Conservation (phyloP, 2,113 vertebrate genomes). For the Myotis brandtii region DNA sequence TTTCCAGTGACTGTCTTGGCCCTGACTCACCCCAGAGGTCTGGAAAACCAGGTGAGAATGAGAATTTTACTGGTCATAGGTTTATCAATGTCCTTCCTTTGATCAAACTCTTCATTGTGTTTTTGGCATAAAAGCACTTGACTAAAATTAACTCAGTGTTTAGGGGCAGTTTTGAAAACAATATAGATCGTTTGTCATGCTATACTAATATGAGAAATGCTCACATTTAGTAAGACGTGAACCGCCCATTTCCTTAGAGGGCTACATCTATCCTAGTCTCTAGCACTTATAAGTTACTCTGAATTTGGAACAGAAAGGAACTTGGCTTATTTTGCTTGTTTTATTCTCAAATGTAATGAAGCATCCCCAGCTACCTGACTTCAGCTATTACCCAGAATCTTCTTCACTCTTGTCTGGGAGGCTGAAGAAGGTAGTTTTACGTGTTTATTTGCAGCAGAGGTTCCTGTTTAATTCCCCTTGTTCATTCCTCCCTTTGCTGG, state of each 20-base stretch:
- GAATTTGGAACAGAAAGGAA: slow-evolving; percentile 39
- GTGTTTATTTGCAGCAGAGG: not conserved
- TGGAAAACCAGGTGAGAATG: not conserved
- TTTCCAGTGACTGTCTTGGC: not conserved
- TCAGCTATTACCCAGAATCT: not conserved
- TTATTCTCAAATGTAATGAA: not conserved
- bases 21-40: not conserved
- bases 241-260: not conserved
- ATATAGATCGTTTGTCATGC: not conserved
- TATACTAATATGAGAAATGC: not conserved
- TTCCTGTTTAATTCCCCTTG: not conserved
- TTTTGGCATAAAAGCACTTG: not conserved
- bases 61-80: not conserved
- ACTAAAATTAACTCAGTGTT: slow-evolving; percentile 6
- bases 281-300: not conserved
- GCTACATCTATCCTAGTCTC: not conserved
- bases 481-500: not conserved
- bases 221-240: not conserved
- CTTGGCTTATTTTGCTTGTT: not conserved
- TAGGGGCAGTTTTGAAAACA: not conserved
- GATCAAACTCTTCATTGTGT: not conserved
- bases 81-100: not conserved
- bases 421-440: not conserved
- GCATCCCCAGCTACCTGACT: not conserved
- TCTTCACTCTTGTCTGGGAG: not conserved